Conservation (phyloP, 2,888 invertebrate genomes). For the Blera fallax region DNA sequence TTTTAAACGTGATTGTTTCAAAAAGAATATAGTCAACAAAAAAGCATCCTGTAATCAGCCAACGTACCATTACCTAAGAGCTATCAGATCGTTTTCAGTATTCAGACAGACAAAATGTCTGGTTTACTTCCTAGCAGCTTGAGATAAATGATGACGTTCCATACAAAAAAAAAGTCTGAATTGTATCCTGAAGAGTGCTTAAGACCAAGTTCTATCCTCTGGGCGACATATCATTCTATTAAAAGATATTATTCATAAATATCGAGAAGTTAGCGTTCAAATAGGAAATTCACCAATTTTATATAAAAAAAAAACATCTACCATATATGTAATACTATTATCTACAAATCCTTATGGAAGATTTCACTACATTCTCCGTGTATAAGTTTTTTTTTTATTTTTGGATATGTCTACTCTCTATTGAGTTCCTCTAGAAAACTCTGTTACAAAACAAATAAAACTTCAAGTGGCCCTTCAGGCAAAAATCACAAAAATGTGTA, state of each 20-base stretch:
- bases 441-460: neutral
- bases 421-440: neutral
- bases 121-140: too few relatives aligned
- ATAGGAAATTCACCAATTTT: neutral
- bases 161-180: too few relatives aligned
- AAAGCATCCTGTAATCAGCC: too few relatives aligned
- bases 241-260: neutral
- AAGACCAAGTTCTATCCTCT: neutral
- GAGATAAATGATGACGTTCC: too few relatives aligned
- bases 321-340: conserved; percentile 8
- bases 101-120: too few relatives aligned
- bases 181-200: too few relatives aligned
- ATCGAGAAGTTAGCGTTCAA: neutral
- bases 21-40: too few relatives aligned
- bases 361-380: conserved; percentile 17
- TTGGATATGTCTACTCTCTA: conserved; percentile 40
- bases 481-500: conserved; percentile 31
- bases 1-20: too few relatives aligned
- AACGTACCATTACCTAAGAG: too few relatives aligned
- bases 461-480: neutral
- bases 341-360: conserved; percentile 14
- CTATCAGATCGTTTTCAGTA: too few relatives aligned
- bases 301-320: neutral
- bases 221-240: neutral
- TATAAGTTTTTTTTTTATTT: neutral